Conservation (phyloP, 2,113 vertebrate species). For the Cyprinodon tularosa region DNA sequence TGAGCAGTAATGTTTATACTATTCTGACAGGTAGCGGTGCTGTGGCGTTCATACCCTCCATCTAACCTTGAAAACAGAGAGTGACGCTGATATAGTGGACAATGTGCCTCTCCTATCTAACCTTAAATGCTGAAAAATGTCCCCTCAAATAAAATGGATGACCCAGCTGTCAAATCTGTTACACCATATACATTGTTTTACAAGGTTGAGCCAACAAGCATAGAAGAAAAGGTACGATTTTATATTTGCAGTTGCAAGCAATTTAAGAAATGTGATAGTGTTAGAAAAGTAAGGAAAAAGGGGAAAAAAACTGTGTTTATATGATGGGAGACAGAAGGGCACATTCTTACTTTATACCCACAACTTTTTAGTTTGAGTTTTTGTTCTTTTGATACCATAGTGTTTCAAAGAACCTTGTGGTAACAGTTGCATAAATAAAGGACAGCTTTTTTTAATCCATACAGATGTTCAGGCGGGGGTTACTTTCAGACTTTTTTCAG, state of each 20-base stretch:
- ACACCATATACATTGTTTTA: slow-evolving; percentile 69
- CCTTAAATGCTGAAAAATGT: slow-evolving; percentile 78
- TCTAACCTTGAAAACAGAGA: slow-evolving; percentile 71
- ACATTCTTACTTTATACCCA: slow-evolving; percentile 55
- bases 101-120: slow-evolving; percentile 53
- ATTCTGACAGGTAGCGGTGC: slow-evolving; percentile 40
- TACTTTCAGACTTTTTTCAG: slow-evolving; percentile 43
- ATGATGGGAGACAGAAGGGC: slow-evolving; percentile 49
- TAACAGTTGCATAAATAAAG: slow-evolving; percentile 61
- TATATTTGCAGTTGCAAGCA: slow-evolving; percentile 34
- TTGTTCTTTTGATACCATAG: slow-evolving; percentile 58
- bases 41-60: slow-evolving; percentile 43
- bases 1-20: slow-evolving; percentile 5
- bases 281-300: not conserved
- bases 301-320: slow-evolving; percentile 56
- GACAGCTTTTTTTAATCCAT: slow-evolving; percentile 67
- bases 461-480: slow-evolving; percentile 52
- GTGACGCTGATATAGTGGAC: slow-evolving; percentile 71
- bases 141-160: slow-evolving; percentile 72
- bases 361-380: slow-evolving; percentile 51
- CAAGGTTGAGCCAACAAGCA: slow-evolving; percentile 56
- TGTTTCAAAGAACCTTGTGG: slow-evolving; percentile 36
- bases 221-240: slow-evolving; percentile 53
- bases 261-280: slow-evolving; percentile 47
- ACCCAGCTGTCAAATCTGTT: slow-evolving; percentile 33